Base-by-base conservation (phyloP, 2,797 vertebrate species). In the Tachyglossus aculeatus region DNA sequence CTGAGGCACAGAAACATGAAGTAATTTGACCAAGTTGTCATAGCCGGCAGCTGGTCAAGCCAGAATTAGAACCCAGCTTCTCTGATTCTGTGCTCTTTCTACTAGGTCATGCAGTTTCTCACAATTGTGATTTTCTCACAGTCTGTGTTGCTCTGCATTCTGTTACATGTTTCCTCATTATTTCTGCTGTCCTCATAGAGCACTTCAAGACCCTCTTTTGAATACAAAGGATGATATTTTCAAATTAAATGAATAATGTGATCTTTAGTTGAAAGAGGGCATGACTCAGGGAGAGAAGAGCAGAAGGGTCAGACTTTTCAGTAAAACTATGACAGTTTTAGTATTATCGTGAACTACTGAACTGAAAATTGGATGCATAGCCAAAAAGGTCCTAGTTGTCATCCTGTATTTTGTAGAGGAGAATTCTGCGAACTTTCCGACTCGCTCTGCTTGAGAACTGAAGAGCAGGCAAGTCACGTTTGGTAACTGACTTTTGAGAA, bases 371-470 rank as follows among this genome's bases (percentile, higher is more conserved):
- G 74, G 32, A 61, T 41, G 36, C 4, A 33, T 25, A 54, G 34
- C 10, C 31, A 75, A 51, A 66, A 25, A 68, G 34, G 29, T 40
- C 2, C 3, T 2, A 56, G 3, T 2, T 41, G 1, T 64, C 53
- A 48, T 10, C 11, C 19, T 43, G 38, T 27, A 72, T 58, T 80
- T 50, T 70, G 4, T 59, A 59, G 8, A 58, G 21, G 43, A 18
- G 37, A 69, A 51, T 62, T 83, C 1, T 73, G 41, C 55, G 10
- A 55, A 40, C 34, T 47, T 31, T 78, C 48, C 43, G 36, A 69
- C 5, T 80, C 56, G 67, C 39, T 53, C 9, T 71, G 3, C 7
- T 63, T 78, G 29, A 73, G 76, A 81, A 63, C n/a, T 29, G n/a
- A 71, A 82, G 63, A 58, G 18, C 41, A 7, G 24, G 6, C 7